Conservation (phyloP, 2,113 vertebrate species). For the Jacana jacana region DNA sequence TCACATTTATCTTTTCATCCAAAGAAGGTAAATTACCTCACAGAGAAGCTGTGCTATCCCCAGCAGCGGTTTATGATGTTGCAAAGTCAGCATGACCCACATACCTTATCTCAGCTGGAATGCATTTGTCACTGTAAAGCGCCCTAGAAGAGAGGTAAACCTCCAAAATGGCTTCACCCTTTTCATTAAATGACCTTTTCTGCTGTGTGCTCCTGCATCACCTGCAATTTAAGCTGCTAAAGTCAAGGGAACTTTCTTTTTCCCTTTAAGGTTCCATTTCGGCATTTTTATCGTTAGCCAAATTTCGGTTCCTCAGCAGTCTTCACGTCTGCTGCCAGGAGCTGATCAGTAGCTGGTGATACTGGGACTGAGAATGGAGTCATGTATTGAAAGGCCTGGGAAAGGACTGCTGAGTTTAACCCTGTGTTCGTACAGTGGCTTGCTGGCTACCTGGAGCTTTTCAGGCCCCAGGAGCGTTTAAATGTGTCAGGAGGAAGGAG, state of each 20-base stretch:
- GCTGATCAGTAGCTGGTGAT: not conserved
- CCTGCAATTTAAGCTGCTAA: not conserved
- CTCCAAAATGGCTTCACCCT: not conserved
- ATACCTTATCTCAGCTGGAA: slow-evolving; percentile 46
- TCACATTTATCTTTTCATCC: slow-evolving; percentile 52
- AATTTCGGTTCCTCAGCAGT: not conserved
- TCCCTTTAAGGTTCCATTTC: not conserved
- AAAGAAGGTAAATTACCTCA: slow-evolving; percentile 46
- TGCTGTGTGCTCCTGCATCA: not conserved
- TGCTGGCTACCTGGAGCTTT: not conserved
- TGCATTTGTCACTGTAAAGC: slow-evolving; percentile 20
- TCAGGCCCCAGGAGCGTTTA: not conserved
- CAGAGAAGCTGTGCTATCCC: slow-evolving; percentile 35
- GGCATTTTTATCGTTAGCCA: not conserved
- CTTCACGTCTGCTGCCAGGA: not conserved
- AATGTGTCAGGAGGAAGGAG: not conserved
- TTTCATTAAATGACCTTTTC: not conserved
- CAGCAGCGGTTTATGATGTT: not conserved
- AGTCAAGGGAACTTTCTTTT: not conserved
- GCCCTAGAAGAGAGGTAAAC: slow-evolving; percentile 21
- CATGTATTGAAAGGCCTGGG: not conserved
- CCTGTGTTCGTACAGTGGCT: not conserved
- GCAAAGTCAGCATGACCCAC: slow-evolving; percentile 55
- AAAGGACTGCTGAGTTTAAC: not conserved
- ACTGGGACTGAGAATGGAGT: not conserved